A percentile compares a stretch with the other conserved stretches of the same genome.
Evolutionary conservation across 2,888 invertebrate genomes (phyloP).

Genomic region (Pollenia angustigena): DNA sequence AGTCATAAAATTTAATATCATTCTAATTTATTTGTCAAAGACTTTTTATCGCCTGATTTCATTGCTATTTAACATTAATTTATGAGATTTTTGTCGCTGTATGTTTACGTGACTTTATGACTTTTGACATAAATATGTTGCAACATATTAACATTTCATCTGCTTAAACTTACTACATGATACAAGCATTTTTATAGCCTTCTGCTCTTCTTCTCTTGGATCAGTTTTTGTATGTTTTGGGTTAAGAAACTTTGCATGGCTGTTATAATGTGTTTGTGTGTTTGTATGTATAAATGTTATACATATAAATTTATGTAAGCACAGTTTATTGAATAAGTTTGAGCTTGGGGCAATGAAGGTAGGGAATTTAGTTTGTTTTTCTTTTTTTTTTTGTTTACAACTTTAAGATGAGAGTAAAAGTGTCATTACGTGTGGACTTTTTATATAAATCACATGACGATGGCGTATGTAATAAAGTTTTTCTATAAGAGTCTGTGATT

Average conservation of each 20-base stretch:
- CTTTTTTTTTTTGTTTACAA: background rate
- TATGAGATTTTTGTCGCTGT: slow-evolving; percentile 68
- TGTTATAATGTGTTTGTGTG: background rate
- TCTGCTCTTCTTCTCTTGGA: slow-evolving; percentile 14
- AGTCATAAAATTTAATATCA: slow-evolving; percentile 68
- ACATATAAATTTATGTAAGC: background rate
- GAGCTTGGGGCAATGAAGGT: background rate
- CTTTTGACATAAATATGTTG: slow-evolving; percentile 70
- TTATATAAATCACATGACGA: slow-evolving; percentile 52
- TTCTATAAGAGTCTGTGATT: background rate
- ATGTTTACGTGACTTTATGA: slow-evolving; percentile 72
- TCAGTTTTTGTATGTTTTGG: background rate
- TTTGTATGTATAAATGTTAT: background rate
- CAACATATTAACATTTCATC: slow-evolving; percentile 72
- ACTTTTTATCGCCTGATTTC: slow-evolving; percentile 57
- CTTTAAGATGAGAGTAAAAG: slow-evolving; percentile 35
- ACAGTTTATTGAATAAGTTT: slow-evolving; percentile 33
- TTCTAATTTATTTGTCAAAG: slow-evolving; percentile 70
- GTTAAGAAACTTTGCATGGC: slow-evolving; percentile 15
- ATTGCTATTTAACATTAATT: slow-evolving; percentile 69
- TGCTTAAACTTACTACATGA: slow-evolving; percentile 55
- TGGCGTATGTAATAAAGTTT: slow-evolving; percentile 50
- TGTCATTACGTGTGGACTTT: slow-evolving; percentile 47
- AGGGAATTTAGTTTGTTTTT: slow-evolving; percentile 24
- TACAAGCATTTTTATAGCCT: slow-evolving; percentile 56